Percentiles rank a stretch among this genome's conserved stretches.
phyloP scores from a whole-genome alignment of 2,113 vertebrate species.

The Mirounga angustirostris region DNA sequence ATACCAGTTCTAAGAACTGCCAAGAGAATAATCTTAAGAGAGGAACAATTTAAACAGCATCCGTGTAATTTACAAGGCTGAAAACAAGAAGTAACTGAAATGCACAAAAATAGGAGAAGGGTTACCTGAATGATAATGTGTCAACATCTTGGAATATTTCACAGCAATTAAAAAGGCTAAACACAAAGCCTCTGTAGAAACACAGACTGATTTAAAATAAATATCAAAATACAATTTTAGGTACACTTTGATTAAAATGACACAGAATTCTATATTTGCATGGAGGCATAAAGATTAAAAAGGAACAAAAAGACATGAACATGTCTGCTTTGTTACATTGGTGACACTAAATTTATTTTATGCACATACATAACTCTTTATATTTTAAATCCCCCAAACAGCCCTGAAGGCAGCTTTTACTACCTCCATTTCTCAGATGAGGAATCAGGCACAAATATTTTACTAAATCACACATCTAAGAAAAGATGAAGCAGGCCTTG shows the following conservation, averaged over 20 bases:
- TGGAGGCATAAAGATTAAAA: not conserved
- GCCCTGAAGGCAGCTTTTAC: conserved; percentile 15
- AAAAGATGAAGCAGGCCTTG: not conserved
- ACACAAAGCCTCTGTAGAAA: not conserved
- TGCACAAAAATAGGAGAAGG: not conserved
- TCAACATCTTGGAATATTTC: not conserved
- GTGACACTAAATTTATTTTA: conserved; percentile 15
- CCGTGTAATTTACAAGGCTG: not conserved
- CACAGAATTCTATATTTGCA: not conserved
- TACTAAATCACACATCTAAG: not conserved
- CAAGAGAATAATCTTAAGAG: not conserved
- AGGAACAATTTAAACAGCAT: not conserved
- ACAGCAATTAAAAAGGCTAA: conserved; percentile 13
- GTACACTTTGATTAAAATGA: not conserved
- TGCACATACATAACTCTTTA: not conserved
- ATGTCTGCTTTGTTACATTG: not conserved
- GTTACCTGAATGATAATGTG: not conserved
- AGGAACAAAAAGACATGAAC: not conserved
- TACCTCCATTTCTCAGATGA: not conserved
- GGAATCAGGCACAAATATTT: not conserved
- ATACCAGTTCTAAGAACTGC: not conserved
- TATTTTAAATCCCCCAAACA: conserved; percentile 13
- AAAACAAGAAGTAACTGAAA: not conserved
- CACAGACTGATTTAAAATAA: not conserved
- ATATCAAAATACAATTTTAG: not conserved